Evolutionary conservation across 2,113 vertebrate species (phyloP), one percentile per base, ranked within the genome.

Genomic region (Salvelinus fontinalis): DNA sequence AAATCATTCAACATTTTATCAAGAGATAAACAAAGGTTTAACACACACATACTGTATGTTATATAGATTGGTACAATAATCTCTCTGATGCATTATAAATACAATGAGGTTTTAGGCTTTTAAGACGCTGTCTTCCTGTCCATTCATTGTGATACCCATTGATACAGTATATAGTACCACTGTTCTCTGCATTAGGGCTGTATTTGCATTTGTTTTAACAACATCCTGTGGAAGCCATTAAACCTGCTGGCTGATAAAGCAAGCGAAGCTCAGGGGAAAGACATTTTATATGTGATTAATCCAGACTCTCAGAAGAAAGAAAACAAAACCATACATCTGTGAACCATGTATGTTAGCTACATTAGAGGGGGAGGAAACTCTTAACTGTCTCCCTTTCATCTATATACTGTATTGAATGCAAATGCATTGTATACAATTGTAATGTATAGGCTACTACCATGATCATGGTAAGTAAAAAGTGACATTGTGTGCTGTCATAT

Each of bases 151-250:
- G 64, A 39, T 54, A 48, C 14, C 48, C 26, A 27, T n/a, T 65
- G 62, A 48, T 69, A 44, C 39, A 44, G 39, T 12, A 67, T 74
- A 34, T 9, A 31, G 34, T 71, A 49, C 6, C 73, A n/a, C 59
- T 75, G 66, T 24, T 71, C 67, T 60, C 74, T 78, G 49, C 75
- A 49, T 80, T 60, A 75, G 27, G 16, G 51, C 51, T n/a, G 60
- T 39, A 80, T 76, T 67, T 24, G 73, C 62, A 31, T 8, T 78
- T 54, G 9, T 54, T 83, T 71, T 74, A 76, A 79, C 65, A 77
- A 71, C 67, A 74, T 79, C 69, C 81, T 83, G 81, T 66, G 72
- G 83, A 85, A 85, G 29, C 73, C 29, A 85, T 87, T 85, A 85
- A 60, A 59, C 57, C 51, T 13, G 13, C 48, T 78, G 60, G 60